Base-by-base conservation (phyloP, 2,888 invertebrate species). In the Ariolimax columbianus region DNA sequence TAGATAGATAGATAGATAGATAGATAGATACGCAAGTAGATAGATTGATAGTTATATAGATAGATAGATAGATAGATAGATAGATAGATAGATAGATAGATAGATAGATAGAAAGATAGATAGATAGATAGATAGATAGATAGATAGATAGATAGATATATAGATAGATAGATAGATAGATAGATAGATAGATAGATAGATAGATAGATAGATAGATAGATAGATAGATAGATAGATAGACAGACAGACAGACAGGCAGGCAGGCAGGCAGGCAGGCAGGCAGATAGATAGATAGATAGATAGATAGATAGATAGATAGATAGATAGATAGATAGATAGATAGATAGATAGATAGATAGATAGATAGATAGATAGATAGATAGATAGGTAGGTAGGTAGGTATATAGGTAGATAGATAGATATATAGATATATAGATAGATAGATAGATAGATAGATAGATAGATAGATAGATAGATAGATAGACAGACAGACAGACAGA, bases 1-100 rank as follows among this genome's bases (percentile, higher is more conserved):
- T 75, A 75, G 75, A 19, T 75, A 43, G 75, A 43, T 75, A 43
- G 75, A 43, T 78, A 59, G 63, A 78, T 78, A 26, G 55, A 78
- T 78, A 30, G 55, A 78, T 78, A 30, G 55, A 78, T 78, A 59
- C 9, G 33, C 26, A 38, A 38, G 26, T 75, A 75, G 75, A 43
- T 75, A 75, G 75, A 43, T n/a, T n/a, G n/a, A n/a, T n/a, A n/a
- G n/a, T n/a, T n/a, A n/a, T n/a, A n/a, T n/a, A n/a, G n/a, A n/a
- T 75, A 47, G 75, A 43, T 75, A 75, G 75, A 43, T 75, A 75
- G 75, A 43, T 75, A 75, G 75, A 43, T 75, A 75, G 75, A 43
- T 75, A 75, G 75, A 43, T 75, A 75, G 75, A 43, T 75, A 75
- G 75, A 19, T 75, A 43, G 75, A 43, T 75, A 43, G 75, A 43